Evolutionary conservation across 2,797 vertebrate species (phyloP), one percentile per base, ranked within the genome.

Genomic region (Labeo calbasu): DNA sequence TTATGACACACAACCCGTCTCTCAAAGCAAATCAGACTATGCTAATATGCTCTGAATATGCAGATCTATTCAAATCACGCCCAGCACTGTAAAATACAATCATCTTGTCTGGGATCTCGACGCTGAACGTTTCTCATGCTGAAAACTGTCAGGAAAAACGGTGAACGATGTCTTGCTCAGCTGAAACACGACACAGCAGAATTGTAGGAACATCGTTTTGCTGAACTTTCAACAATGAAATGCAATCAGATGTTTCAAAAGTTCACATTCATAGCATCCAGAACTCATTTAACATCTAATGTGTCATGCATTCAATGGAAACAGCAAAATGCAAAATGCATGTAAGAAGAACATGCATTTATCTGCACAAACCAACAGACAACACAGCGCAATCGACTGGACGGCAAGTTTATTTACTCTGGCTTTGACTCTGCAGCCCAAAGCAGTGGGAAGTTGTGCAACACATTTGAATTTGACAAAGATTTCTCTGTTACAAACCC

Each of bases 401-500:
- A 36, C 50, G 8, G 63, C 5, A 4, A 66, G 63, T 11, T 36
- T 8, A 36, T 40, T 66, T 65, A 5, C 63, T 65, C 63, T 69
- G 46, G n/a, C 9, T 71, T 25, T 48, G n/a, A 46, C 5, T 7
- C 21, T 2, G 12, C 68, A 3, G 15, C 7, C 48, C n/a, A 50
- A 17, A 51, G 23, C 70, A 21, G 50, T 5, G 48, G 70, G 70
- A 53, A 12, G 25, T 57, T 76, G 72, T n/a, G 72, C 51, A 76
- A 76, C 51, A 50, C 70, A 23, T 73, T 6, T 9, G 51, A 40
- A 14, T 15, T 0, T 57, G 28, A 76, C 72, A 76, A 76, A 76
- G 51, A 76, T 76, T 15, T n/a, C 51, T 76, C 72, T 76, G 32
- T 76, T 57, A 8, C 19, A 14, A n/a, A n/a, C 5, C 50, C 51